Evolutionary conservation across 2,888 invertebrate genomes (phyloP), one percentile per base, ranked within the genome.

Genomic region (Melanchra persicariae): DNA sequence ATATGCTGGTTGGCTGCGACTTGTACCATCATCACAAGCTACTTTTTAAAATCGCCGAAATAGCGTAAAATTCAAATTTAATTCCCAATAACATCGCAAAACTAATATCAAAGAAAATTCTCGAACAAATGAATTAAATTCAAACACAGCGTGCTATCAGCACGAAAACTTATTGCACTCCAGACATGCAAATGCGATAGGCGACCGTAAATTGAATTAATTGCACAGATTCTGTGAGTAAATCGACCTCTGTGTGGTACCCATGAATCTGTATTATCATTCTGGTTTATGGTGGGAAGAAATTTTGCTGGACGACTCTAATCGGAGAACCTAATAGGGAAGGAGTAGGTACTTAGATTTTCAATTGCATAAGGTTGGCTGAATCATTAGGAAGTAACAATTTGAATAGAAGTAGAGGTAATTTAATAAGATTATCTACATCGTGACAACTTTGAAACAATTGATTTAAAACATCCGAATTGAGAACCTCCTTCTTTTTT

Each of bases 131-230:
- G 58, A 54, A 82, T 73, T 74, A 57, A 75, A 82, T 73, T 74
- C 78, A 54, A 77, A 74, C 58, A 49, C 40, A 22, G 55, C 30
- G 24, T n/a, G 60, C 52, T 72, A 77, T 77, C 77, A 79, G 58
- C 75, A 59, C 45, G 34, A 22, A 70, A 72, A 81, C 82, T 74
- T 74, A 79, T 77, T 69, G 79, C 76, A 81, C 76, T 71, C 82
- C 87, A 89, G 88, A 88, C 85, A 90, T 91, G 90, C 90, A 91
- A 91, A 91, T 90, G 77, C 77, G 82, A 81, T 71, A 70, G 80
- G 81, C 76, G 83, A 82, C 82, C 70, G 82, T 88, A 87, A 89
- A 88, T 87, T 87, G 84, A 88, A 90, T 90, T 90, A 90, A 91
- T 91, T 85, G 87, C 87, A 74, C 77, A 78, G 86, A 88, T 89